A percentile compares a stretch with the other conserved stretches of the same genome.
These are phyloP conservation scores for Antennarius maculatus DNA, from an alignment of 2,797 vertebrate species.

Conservation along the genomic window DNA sequence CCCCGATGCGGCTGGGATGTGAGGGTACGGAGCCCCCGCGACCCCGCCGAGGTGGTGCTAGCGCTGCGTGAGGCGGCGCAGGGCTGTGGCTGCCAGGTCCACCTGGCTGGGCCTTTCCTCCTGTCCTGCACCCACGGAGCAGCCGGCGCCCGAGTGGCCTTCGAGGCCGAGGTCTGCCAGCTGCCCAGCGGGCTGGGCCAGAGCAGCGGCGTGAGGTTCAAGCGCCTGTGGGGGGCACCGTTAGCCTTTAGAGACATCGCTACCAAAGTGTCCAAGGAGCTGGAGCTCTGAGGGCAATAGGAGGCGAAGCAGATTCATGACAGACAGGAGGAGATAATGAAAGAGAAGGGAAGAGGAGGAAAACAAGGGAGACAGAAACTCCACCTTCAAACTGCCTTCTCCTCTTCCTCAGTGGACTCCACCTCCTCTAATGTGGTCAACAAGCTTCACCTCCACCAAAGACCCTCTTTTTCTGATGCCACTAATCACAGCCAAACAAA, in stretches of 20 bases:
- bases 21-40: conserved; percentile 87
- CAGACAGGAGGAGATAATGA: conserved; percentile 29
- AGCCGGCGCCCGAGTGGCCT: conserved; percentile 86
- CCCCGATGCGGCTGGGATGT: conserved; percentile 94
- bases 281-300: conserved; percentile 85
- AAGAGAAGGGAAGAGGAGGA: conserved; percentile 43
- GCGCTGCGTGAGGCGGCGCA: conserved; percentile 86
- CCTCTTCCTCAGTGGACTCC: conserved; percentile 52
- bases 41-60: conserved; percentile 88
- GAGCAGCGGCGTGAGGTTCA: conserved; percentile 88
- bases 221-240: conserved; percentile 88
- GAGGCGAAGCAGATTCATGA: conserved; percentile 66
- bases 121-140: conserved; percentile 90
- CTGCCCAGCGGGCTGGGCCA: conserved; percentile 84
- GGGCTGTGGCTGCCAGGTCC: conserved; percentile 86
- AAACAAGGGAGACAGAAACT: conserved; percentile 3
- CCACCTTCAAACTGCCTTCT: too few species aligned
- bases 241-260: conserved; percentile 90
- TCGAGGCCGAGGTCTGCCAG: conserved; percentile 92
- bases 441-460: conserved; percentile 61
- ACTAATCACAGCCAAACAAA: conserved; percentile 51
- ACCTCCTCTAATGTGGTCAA: conserved; percentile 48
- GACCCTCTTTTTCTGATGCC: conserved; percentile 60
- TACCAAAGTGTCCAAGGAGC: conserved; percentile 90
- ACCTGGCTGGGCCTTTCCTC: conserved; percentile 89